Evolutionary conservation across 2,888 invertebrate species (phyloP), one percentile per base, ranked within the genome.

Genomic region (Marasmarcha lunaedactyla): DNA sequence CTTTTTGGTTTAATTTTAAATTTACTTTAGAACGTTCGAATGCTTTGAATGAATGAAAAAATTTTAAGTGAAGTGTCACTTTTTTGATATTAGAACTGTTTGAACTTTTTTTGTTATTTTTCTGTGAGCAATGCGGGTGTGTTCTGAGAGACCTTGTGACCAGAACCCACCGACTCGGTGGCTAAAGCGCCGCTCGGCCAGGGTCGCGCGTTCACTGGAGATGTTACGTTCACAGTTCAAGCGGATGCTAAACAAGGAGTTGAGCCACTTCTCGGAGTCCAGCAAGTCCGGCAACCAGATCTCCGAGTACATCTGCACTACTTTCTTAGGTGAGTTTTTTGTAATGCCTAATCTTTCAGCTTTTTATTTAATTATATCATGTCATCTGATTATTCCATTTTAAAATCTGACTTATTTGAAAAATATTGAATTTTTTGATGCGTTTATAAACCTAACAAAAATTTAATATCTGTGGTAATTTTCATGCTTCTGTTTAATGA

Each of bases 221-320:
- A 55, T 77, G 51, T 78, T 81, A 63, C 78, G 71, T 55, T 71
- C 74, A 55, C 90, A 98, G 98, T 99, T 99, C 89, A 98, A 98
- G 85, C 91, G 97, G 73, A 98, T 99, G 97, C 90, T 99, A 79
- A 98, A 98, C 87, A 95, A 98, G 87, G 98, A 99, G 85, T 88
- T 99, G 65, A 96, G 95, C 68, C 98, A 98, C 83, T 98, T 98
- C 86, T 98, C 98, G 49, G 98, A 98, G 83, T 97, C 97, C 51
- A 97, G 97, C 86, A 97, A 94, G 85, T 97, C 98, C 55, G 98
- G 98, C 64, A 97, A 98, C 85, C 98, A 98, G 88, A 97, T 99
- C 74, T 98, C 98, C 44, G 98, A 98, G 81, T 99, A 97, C 86
- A 97, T 99, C 85, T 97, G 97, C 87, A 95, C 95, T 59, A 99